Evolutionary conservation across 2,797 vertebrate genomes (phyloP).

Genomic region (Apodemus agrarius): DNA sequence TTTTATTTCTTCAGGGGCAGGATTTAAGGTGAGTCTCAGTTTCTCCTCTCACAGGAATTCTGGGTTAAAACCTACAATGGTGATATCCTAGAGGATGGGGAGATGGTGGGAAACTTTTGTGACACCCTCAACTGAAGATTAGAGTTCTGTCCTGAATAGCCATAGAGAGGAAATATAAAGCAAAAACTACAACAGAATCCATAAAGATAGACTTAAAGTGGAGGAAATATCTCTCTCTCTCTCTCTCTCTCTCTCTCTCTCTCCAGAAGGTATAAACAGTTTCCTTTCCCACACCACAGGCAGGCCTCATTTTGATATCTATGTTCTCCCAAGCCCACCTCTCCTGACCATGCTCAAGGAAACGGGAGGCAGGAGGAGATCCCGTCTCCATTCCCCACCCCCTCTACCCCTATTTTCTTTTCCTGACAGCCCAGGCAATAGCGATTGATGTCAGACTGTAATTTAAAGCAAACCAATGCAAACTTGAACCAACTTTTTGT

Average conservation of each 20-base stretch:
- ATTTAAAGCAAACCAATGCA: conserved; percentile 79
- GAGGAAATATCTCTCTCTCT: not conserved
- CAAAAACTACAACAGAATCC: not conserved
- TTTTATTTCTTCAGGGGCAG: not conserved
- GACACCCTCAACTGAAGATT: not conserved
- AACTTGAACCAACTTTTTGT: conserved; percentile 72
- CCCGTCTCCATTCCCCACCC: not conserved
- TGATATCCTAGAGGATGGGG: not conserved
- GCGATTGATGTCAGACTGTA: conserved; percentile 58
- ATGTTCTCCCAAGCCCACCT: not conserved
- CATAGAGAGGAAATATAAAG: conserved; percentile 49
- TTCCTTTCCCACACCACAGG: not conserved
- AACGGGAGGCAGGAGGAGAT: not conserved
- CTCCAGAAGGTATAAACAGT: not conserved
- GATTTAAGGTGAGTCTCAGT: not conserved
- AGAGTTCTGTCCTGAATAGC: not conserved
- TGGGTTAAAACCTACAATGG: not conserved
- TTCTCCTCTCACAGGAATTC: not conserved
- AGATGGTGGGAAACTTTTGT: not conserved
- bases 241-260: not conserved
- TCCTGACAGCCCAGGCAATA: conserved; percentile 61
- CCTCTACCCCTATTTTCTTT: conserved; percentile 6
- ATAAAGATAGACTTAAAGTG: not conserved
- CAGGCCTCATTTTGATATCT: not conserved
- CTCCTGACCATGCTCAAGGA: not conserved